These are phyloP conservation scores for Aphelenchoides besseyi DNA, from an alignment of 1,140 invertebrate genomes.

Conservation along the genomic window DNA sequence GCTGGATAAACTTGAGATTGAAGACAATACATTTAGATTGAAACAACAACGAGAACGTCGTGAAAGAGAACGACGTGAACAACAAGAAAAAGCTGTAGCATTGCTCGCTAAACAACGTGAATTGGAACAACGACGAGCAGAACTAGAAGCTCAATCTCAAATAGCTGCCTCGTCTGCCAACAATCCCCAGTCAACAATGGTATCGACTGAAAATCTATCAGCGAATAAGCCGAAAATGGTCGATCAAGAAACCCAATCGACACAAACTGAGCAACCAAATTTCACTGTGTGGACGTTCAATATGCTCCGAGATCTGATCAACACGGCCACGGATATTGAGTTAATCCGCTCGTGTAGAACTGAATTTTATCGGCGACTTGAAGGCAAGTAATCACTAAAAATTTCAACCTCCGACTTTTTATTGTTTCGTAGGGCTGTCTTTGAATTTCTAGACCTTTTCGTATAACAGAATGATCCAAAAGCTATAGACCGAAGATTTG, in stretches of 20 bases:
- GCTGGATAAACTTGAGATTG: too few species aligned
- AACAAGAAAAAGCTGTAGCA: background rate
- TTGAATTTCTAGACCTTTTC: too few species aligned
- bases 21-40: background rate
- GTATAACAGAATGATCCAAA: too few species aligned
- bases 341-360: constrained; percentile 14
- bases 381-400: too few species aligned
- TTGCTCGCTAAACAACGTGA: background rate
- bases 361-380: constrained; percentile 14
- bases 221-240: background rate
- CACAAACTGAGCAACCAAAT: background rate
- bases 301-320: constrained; percentile 5
- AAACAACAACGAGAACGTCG: background rate
- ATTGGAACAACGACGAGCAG: constrained; percentile 1
- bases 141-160: background rate
- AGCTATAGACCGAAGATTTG: too few species aligned
- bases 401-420: too few species aligned
- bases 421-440: too few species aligned
- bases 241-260: background rate
- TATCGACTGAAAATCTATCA: too few species aligned
- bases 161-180: too few species aligned
- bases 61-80: background rate
- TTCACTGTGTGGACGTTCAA: constrained; percentile 8
- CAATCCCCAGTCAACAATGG: too few species aligned
- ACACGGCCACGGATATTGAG: constrained; percentile 20